Evolutionary conservation across 2,888 invertebrate species (phyloP).

Genomic region (Dendrolimus houi): DNA sequence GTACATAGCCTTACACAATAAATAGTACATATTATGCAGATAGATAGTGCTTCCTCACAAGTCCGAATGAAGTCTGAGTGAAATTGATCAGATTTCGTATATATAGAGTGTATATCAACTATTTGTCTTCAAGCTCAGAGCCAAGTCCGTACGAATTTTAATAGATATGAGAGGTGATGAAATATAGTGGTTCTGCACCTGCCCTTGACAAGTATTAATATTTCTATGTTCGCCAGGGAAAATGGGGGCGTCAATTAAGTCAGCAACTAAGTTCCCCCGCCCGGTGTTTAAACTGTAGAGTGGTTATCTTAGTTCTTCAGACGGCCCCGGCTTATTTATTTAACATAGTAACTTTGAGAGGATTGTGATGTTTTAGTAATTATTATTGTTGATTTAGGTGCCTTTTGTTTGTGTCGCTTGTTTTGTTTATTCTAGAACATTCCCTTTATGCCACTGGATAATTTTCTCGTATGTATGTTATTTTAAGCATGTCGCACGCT

Average conservation of each 20-base stretch:
- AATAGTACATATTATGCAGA: too few species aligned
- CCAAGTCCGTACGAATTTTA: too few species aligned
- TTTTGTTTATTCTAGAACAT: background rate
- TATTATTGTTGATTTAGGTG: slow-evolving; percentile 18
- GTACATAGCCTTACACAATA: too few species aligned
- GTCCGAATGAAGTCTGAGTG: too few species aligned
- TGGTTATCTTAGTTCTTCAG: slow-evolving; percentile 62
- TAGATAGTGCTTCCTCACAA: too few species aligned
- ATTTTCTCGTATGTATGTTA: too few species aligned
- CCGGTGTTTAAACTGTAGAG: slow-evolving; percentile 23
- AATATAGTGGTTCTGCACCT: slow-evolving; percentile 22
- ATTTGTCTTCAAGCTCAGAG: too few species aligned
- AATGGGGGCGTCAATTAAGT: slow-evolving; percentile 37
- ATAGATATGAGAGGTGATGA: slow-evolving; percentile 1
- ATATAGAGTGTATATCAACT: too few species aligned
- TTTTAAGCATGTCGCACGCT: too few species aligned
- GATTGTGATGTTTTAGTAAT: slow-evolving; percentile 35
- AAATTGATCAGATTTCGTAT: too few species aligned
- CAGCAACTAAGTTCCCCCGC: slow-evolving; percentile 42
- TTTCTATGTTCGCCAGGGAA: slow-evolving; percentile 23
- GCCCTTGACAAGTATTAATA: slow-evolving; percentile 37
- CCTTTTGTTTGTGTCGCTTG: slow-evolving; percentile 4
- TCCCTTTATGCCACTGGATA: background rate
- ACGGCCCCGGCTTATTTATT: slow-evolving; percentile 43
- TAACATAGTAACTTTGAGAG: slow-evolving; percentile 33